phyloP scores from a whole-genome alignment of 1,140 invertebrate genomes.

The Drosophila takahashii region DNA sequence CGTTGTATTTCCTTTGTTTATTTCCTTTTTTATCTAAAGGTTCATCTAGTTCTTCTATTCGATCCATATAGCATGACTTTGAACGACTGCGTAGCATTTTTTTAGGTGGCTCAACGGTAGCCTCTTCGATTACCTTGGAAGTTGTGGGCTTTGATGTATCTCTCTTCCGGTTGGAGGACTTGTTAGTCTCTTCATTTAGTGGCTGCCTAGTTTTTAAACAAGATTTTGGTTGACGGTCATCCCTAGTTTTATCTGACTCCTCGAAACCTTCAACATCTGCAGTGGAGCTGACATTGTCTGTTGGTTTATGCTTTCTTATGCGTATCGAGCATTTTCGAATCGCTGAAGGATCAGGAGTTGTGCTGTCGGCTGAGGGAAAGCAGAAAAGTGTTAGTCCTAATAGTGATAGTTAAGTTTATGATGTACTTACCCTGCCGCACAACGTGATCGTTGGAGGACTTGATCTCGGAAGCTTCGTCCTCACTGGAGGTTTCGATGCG shows the following conservation, averaged over 20 bases:
- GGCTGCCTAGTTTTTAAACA: neutral
- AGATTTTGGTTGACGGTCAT: neutral
- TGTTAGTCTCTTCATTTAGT: neutral
- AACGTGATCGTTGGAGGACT: neutral
- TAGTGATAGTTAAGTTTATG: neutral
- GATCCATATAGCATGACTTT: slow-evolving; percentile 29
- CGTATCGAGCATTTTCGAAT: neutral
- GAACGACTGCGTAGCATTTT: slow-evolving; percentile 16
- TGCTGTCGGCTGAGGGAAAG: slow-evolving; percentile 8
- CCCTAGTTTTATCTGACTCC: too few relatives aligned
- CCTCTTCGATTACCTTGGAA: neutral
- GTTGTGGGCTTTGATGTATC: neutral
- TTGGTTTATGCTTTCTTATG: neutral
- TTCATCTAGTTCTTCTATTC: neutral
- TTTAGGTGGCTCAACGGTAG: neutral
- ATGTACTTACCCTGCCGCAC: neutral
- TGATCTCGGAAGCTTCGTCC: slow-evolving; percentile 3
- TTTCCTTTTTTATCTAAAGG: neutral
- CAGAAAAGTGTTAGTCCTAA: neutral
- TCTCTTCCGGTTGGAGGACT: neutral
- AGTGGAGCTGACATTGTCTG: neutral
- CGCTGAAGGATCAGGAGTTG: neutral
- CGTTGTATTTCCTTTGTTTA: neutral
- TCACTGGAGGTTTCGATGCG: slow-evolving; percentile 38
- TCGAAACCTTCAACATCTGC: neutral